Evolutionary conservation across 1,140 invertebrate species (phyloP).

Genomic region (Cyrtorhinus lividipennis): DNA sequence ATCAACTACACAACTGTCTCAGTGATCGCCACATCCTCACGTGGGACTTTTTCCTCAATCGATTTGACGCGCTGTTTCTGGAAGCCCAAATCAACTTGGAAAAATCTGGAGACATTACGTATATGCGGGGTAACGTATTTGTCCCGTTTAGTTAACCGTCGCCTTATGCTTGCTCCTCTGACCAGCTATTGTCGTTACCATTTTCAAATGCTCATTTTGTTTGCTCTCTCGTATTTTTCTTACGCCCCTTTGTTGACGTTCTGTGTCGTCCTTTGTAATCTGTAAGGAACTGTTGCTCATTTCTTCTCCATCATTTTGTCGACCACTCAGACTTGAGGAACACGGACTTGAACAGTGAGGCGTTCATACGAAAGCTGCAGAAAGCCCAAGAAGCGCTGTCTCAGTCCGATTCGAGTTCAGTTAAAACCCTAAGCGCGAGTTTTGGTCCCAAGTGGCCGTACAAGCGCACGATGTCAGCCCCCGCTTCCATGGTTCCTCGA

Average conservation of each 20-base stretch:
- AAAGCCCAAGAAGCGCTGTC: conserved; percentile 74
- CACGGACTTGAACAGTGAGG: conserved; percentile 75
- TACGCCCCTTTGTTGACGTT: too few species aligned
- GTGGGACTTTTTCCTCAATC: conserved; percentile 97
- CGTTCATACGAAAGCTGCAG: conserved; percentile 73
- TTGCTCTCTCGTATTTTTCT: too few species aligned
- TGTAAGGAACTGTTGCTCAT: too few species aligned
- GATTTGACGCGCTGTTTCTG: conserved; percentile 89
- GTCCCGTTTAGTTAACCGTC: too few species aligned
- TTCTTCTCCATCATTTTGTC: conserved; percentile 11
- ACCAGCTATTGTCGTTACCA: too few species aligned
- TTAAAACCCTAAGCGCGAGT: conserved; percentile 75
- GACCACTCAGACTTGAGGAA: conserved; percentile 65
- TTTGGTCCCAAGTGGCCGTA: conserved; percentile 90
- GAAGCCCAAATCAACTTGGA: conserved; percentile 87
- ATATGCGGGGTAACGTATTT: conserved; percentile 65
- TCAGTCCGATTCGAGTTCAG: conserved; percentile 40
- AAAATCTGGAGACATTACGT: conserved; percentile 60
- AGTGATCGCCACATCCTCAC: conserved; percentile 77
- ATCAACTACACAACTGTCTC: conserved; percentile 85
- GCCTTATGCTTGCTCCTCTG: too few species aligned
- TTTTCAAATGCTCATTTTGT: too few species aligned
- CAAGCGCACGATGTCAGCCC: conserved; percentile 82
- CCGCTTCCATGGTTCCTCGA: conserved; percentile 60
- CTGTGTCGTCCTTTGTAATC: too few species aligned